Base-by-base conservation (phyloP, 2,113 vertebrate species). In the Zosterops borbonicus region DNA sequence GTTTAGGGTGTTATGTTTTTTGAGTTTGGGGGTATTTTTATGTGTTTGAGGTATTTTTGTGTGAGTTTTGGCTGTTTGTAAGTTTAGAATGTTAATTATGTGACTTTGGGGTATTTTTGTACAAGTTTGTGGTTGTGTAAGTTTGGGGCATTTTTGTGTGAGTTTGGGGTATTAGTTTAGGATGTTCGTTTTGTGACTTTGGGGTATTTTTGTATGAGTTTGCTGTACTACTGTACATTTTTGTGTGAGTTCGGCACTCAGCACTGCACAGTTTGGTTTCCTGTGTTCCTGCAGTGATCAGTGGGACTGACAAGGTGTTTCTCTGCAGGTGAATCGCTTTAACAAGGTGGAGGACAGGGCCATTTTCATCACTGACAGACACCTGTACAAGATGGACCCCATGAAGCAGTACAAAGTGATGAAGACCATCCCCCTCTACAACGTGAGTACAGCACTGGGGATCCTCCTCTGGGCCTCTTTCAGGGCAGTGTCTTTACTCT, bases 331-430 rank as follows among this genome's bases (percentile, higher is more conserved):
- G 90, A 99, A 99, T 97, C 98, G 98, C 90, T 99, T 99, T 90
- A 99, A 98, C 97, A 99, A 99, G 95, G 98, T 99, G 27, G 99
- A 99, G 97, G 98, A 99, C 97, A 97, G 99, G 67, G 98, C 99
- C 4, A 98, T 99, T 94, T 98, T 99, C 96, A 99, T 99, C 87
- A 99, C 99, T 7, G 99, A 99, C 89, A 98, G 99, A 3, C 99
- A 99, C 96, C 97, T 99, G 18, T 99, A 99, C 92, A 99, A 99
- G 98, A 98, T 99, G 99, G 99, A 99, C 87, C 99, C 99, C 31
- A 96, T 98, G 83, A 99, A 98, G 97, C 98, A 99, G 95, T 99
- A 99, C 98, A 99, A 99, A 56, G 98, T 99, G 92, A 99, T 99
- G 99, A 99, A 98, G 98, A 99, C 98, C 93, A 99, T 98, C 94